These are phyloP conservation scores for Phalacrocorax carbo DNA, from an alignment of 2,113 vertebrate species.

Conservation along the genomic window DNA sequence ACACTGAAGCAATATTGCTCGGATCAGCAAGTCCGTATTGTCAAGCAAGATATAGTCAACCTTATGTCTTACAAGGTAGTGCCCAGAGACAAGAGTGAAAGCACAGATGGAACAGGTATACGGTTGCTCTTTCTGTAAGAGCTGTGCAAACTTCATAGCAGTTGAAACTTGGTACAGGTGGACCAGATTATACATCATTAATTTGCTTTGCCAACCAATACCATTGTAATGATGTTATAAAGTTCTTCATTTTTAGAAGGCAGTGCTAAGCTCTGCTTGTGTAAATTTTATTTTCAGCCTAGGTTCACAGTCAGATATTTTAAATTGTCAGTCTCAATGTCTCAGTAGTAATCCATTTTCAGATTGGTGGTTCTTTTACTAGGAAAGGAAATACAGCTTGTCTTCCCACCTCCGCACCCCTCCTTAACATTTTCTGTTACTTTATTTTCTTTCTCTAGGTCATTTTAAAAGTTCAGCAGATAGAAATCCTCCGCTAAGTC, in stretches of 20 bases:
- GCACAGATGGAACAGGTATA: background rate
- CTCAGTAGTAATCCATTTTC: background rate
- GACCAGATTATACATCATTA: background rate
- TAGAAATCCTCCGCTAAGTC: slow-evolving; percentile 89
- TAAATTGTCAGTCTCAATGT: background rate
- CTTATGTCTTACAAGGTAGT: rapidly evolving
- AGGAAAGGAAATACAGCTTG: background rate
- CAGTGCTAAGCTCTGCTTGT: background rate
- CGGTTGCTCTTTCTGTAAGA: background rate
- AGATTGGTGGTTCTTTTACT: background rate
- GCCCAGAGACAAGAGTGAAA: background rate
- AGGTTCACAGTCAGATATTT: background rate
- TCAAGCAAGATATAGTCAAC: background rate
- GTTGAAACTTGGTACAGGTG: background rate
- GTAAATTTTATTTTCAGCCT: background rate
- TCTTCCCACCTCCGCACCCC: too few species aligned
- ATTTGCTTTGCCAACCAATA: background rate
- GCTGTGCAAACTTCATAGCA: background rate
- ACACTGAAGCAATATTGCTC: background rate
- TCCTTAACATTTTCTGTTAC: background rate
- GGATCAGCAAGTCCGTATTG: background rate
- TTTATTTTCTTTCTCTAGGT: slow-evolving; percentile 70
- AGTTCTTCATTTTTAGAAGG: background rate
- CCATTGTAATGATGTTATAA: background rate
- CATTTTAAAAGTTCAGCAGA: slow-evolving; percentile 87